Percentiles rank a stretch among this genome's conserved stretches.
Evolutionary conservation across 1,140 invertebrate species (phyloP).

Genomic region (Halictus rubicundus): DNA sequence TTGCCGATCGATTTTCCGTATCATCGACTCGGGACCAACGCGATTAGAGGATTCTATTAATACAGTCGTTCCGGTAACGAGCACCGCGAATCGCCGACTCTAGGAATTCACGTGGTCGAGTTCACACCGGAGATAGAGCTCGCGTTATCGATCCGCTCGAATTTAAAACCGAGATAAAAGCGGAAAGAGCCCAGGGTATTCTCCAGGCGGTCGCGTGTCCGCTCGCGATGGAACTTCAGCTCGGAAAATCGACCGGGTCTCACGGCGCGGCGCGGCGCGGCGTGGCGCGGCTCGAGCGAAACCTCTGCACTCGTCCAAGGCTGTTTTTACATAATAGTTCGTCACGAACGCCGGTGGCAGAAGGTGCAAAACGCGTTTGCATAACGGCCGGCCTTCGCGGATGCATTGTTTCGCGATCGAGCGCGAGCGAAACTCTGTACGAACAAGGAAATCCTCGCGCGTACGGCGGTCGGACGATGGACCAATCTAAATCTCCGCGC

Average conservation of each 20-base stretch:
- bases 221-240: too few relatives aligned
- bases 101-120: too few relatives aligned
- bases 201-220: neutral
- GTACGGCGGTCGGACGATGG: neutral
- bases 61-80: too few relatives aligned
- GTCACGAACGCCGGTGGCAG: constrained; percentile 34
- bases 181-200: too few relatives aligned
- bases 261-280: constrained; percentile 25
- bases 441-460: neutral
- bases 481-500: neutral
- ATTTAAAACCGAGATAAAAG: too few relatives aligned
- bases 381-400: constrained; percentile 52
- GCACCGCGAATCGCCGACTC: too few relatives aligned
- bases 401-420: constrained; percentile 51
- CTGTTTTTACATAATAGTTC: constrained; percentile 58
- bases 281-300: constrained; percentile 16
- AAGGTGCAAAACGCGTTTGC: constrained; percentile 61
- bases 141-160: too few relatives aligned
- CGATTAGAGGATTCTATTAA: too few relatives aligned
- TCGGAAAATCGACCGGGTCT: neutral
- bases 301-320: constrained; percentile 59
- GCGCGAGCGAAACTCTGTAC: neutral
- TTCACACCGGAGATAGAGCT: too few relatives aligned
- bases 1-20: too few relatives aligned
- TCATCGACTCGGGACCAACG: too few relatives aligned